Evolutionary conservation across 2,113 vertebrate species (phyloP), one percentile per base, ranked within the genome.

Genomic region (Gobiocypris rarus): DNA sequence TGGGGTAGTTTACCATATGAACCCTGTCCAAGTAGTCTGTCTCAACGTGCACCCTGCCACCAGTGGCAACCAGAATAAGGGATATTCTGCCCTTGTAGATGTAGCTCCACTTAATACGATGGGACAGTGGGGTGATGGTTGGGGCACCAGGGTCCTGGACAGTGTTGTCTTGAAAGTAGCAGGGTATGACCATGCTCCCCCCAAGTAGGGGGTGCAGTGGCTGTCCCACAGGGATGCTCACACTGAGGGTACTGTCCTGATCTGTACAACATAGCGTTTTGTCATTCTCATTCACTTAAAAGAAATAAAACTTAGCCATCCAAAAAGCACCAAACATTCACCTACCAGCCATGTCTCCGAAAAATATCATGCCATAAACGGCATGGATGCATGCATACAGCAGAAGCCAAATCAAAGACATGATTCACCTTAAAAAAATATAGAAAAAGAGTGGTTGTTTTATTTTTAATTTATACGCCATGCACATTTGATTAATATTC

Each of bases 61-160:
- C 94, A 0, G 94, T 94, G 34, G 97, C 97, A 90, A 98, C 96
- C 54, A 99, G 90, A 78, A 99, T 92, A 24, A 95, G 94, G 0
- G 93, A 91, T 54, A 95, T 93, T 13, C 93, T 95, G 15, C 94
- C 94, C 3, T 97, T 95, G 24, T 94, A 93, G 38, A 97, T 84
- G 15, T 94, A 95, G 90, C 95, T 96, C 98, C 98, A 99, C 86
- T 97, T 99, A 93, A 99, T 97, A 61, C 96, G 94, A 0, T 98
- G 96, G 61, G 95, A 89, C 17, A 98, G 94, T 0, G 96, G 94
- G 3, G 92, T 63, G 0, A 93, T 85, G 48, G 93, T 93, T 1
- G 94, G 94, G 1, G 95, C 92, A 3, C 93, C 96, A 45, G 95
- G 95, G 87, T 97, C 95, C 0, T 95, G 92, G 52, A 95, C 91